Base-by-base conservation (phyloP, 2,888 invertebrate genomes). In the Odontocerum albicorne region DNA sequence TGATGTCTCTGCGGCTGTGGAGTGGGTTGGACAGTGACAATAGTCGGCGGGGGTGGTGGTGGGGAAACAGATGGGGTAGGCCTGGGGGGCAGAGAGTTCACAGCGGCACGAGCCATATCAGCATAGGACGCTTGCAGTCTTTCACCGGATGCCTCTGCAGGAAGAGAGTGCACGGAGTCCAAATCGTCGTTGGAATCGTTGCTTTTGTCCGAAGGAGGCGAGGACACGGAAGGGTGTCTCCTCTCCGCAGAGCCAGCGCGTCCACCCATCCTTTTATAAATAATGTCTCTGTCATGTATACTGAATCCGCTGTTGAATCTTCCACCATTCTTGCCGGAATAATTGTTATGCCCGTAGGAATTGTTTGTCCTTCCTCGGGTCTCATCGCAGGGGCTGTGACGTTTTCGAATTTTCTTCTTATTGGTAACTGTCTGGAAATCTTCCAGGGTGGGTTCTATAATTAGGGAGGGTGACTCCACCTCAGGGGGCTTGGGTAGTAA, bases 341-440 rank as follows among this genome's bases (percentile, higher is more conserved):
- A 43, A 43, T 66, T 65, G 7, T 64, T 65, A 60, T 61, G 55
- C 12, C 45, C 50, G 53, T 50, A 63, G 45, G 62, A 61, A 55
- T 60, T 63, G 59, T 63, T 68, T 64, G 47, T 66, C 63, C 62
- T 57, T 15, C 62, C 62, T 12, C 64, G 63, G n/a, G 62, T 63
- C 49, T 76, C 78, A 66, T 80, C 80, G 62, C 75, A 64, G 36
- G 72, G 71, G 60, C 75, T 77, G 27, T 77, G 70, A 64, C 85
- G 83, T 66, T 90, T 89, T 66, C 88, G 88, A 65, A 86, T 84
- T 67, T 87, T 86, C 70, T 89, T 89, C 70, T 88, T 88, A 68
- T 90, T 92, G 54, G 87, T 88, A 47, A 92, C 92, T 46, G 90
- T 87, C 69, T 88, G 86, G 73, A 91, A 92, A 66, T 91, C 92